Conservation (phyloP, 2,797 vertebrate genomes). For the Gila robusta region DNA sequence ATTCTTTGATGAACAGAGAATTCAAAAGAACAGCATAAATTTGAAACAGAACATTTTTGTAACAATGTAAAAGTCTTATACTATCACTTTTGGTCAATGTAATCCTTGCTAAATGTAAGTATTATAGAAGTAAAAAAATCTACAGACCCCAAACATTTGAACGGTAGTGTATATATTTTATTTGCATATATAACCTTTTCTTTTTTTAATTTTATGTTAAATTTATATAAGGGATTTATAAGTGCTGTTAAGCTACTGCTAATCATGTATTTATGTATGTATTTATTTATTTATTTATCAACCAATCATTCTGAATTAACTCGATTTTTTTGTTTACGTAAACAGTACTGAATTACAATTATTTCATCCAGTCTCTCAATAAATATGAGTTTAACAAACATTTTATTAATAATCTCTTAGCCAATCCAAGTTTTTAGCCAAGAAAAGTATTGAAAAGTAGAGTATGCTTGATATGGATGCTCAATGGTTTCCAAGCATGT, state of each 20-base stretch:
- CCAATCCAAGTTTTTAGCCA: not conserved
- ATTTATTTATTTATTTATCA: not conserved
- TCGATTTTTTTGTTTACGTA: not conserved
- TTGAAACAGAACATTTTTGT: not conserved
- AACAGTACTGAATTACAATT: not conserved
- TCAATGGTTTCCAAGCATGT: not conserved
- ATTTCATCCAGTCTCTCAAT: not conserved
- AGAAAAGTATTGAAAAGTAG: not conserved
- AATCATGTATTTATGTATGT: too few species aligned
- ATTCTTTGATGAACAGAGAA: not conserved
- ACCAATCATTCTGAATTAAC: not conserved
- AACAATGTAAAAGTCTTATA: not conserved
- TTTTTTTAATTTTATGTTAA: not conserved
- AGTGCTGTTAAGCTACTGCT: not conserved
- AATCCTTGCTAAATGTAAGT: not conserved
- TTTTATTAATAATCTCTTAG: not conserved
- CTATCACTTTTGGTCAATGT: not conserved
- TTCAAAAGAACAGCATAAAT: not conserved
- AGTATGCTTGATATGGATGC: not conserved
- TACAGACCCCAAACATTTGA: not conserved
- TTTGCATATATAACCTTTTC: not conserved
- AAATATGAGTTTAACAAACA: not conserved
- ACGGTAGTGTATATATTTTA: not conserved
- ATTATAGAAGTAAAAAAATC: not conserved
- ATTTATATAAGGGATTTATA: not conserved